phyloP scores from a whole-genome alignment of 2,888 invertebrate genomes.

The Pogonocherus hispidulus region DNA sequence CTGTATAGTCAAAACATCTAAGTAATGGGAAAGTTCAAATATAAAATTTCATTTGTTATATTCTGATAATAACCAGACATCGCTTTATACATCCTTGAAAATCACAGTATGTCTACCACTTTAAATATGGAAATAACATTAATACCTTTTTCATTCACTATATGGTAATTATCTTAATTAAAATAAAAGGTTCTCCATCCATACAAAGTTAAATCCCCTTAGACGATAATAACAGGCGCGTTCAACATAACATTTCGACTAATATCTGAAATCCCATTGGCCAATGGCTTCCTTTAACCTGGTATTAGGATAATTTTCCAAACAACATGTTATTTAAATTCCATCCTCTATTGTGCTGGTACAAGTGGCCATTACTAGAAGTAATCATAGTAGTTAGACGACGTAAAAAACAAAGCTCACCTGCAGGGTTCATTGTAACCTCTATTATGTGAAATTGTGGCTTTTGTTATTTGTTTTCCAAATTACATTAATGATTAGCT shows the following conservation, averaged over 20 bases:
- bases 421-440: slow-evolving; percentile 57
- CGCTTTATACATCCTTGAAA: not conserved
- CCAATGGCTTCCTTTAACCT: slow-evolving; percentile 47
- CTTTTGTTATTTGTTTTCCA: slow-evolving; percentile 48
- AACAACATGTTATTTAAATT: slow-evolving; percentile 67
- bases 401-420: slow-evolving; percentile 54
- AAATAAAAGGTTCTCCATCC: slow-evolving; percentile 6
- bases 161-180: slow-evolving; percentile 12
- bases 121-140: not conserved
- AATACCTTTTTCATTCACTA: slow-evolving; percentile 1
- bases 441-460: slow-evolving; percentile 51
- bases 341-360: slow-evolving; percentile 66
- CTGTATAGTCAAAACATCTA: too few species aligned
- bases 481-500: slow-evolving; percentile 37
- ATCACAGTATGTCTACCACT: not conserved
- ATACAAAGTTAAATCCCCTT: slow-evolving; percentile 21
- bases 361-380: slow-evolving; percentile 65
- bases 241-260: slow-evolving; percentile 28
- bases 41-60: too few species aligned
- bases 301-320: slow-evolving; percentile 66
- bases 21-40: too few species aligned
- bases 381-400: slow-evolving; percentile 63
- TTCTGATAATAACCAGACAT: not conserved
- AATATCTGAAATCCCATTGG: slow-evolving; percentile 24
- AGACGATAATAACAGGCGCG: slow-evolving; percentile 11